phyloP scores from a whole-genome alignment of 2,888 invertebrate genomes.

The Dimorphilus gyrociliatus region DNA sequence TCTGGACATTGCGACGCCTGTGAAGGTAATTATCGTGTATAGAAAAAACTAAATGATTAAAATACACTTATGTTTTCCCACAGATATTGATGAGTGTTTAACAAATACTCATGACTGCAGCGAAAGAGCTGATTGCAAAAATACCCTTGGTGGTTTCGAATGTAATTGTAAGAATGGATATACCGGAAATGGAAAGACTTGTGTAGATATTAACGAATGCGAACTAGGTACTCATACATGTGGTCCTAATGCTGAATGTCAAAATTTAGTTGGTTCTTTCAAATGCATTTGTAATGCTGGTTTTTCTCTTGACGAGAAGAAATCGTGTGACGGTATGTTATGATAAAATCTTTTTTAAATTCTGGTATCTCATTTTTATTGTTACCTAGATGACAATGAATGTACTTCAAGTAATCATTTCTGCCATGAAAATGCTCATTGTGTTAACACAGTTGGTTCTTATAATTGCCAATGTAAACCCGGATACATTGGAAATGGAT shows the following conservation, averaged over 20 bases:
- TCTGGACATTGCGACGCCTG: conserved; percentile 6
- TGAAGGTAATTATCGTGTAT: conserved; percentile 1
- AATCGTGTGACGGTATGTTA: background rate
- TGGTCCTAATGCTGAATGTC: background rate
- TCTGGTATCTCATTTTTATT: background rate
- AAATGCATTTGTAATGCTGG: conserved; percentile 2
- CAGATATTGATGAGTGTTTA: conserved; percentile 1
- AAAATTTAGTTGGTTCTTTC: conserved; percentile 1
- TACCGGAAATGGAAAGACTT: background rate
- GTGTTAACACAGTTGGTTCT: conserved; percentile 2
- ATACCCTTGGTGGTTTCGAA: background rate
- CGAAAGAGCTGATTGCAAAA: background rate
- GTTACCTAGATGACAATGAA: conserved; percentile 2
- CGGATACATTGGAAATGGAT: conserved; percentile 2
- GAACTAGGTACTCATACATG: background rate
- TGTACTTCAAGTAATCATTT: background rate
- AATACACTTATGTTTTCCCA: conserved; percentile 2
- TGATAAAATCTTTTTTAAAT: background rate
- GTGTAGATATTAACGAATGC: conserved; percentile 3
- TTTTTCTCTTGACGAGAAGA: background rate
- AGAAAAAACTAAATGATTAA: conserved; percentile 1
- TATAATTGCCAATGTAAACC: conserved; percentile 2
- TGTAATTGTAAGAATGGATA: conserved; percentile 1
- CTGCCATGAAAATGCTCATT: conserved; percentile 1
- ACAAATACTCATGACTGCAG: background rate